phyloP scores from a whole-genome alignment of 2,113 vertebrate genomes.

The Neotoma lepida region DNA sequence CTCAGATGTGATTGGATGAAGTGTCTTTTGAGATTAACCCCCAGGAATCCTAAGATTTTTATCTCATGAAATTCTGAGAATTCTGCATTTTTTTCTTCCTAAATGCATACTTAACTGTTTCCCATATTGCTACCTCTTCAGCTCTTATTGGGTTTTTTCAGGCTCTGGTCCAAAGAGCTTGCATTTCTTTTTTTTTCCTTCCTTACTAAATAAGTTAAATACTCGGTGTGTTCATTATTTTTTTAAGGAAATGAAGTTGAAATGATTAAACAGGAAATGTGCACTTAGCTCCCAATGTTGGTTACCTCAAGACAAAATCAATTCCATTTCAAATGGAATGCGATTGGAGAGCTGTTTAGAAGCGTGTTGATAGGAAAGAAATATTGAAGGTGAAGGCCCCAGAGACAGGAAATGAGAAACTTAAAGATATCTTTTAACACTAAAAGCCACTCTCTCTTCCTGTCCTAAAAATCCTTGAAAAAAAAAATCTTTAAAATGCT shows the following conservation, averaged over 20 bases:
- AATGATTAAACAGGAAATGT: slow-evolving; percentile 80
- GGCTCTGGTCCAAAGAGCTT: slow-evolving; percentile 59
- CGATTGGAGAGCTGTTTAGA: slow-evolving; percentile 73
- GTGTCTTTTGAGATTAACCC: not conserved
- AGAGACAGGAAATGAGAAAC: slow-evolving; percentile 76
- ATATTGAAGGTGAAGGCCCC: slow-evolving; percentile 72
- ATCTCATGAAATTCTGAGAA: slow-evolving; percentile 24
- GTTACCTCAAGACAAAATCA: slow-evolving; percentile 79
- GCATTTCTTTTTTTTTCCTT: not conserved
- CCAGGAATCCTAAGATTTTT: slow-evolving; percentile 38
- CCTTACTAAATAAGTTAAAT: slow-evolving; percentile 66
- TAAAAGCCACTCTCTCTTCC: slow-evolving; percentile 69
- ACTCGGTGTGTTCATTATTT: slow-evolving; percentile 65
- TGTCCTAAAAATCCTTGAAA: slow-evolving; percentile 62
- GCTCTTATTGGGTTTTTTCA: slow-evolving; percentile 49
- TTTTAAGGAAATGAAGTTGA: slow-evolving; percentile 73
- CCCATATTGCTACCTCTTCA: slow-evolving; percentile 49
- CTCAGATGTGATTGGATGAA: slow-evolving; percentile 7
- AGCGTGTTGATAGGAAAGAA: slow-evolving; percentile 76
- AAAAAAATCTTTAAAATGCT: slow-evolving; percentile 63
- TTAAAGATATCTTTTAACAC: slow-evolving; percentile 69
- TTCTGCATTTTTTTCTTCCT: slow-evolving; percentile 63
- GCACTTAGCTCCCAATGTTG: slow-evolving; percentile 78
- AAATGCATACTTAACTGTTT: slow-evolving; percentile 66
- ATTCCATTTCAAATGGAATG: slow-evolving; percentile 76